Percentiles rank a stretch among this genome's conserved stretches.
phyloP scores from a whole-genome alignment of 2,888 invertebrate genomes.

The Agelastica alni region DNA sequence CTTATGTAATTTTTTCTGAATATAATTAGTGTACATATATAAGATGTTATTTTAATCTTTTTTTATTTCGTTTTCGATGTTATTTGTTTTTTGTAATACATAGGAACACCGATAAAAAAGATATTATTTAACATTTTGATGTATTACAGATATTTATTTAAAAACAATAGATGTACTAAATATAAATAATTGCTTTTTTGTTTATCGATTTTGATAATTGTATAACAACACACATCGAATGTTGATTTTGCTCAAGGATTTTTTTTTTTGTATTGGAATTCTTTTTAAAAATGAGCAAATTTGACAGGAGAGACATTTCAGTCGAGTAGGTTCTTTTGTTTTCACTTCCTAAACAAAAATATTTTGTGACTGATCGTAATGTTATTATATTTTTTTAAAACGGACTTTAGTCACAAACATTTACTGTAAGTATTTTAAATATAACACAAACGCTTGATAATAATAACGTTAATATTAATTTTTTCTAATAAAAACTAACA shows the following conservation, averaged over 20 bases:
- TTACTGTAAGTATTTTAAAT: too few species aligned
- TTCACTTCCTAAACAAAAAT: too few species aligned
- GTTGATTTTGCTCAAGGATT: constrained; percentile 8
- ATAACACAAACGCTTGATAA: too few species aligned
- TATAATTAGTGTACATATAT: constrained; percentile 36
- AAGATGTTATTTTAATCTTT: constrained; percentile 38
- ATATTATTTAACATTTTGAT: constrained; percentile 26
- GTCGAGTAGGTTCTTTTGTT: constrained; percentile 1
- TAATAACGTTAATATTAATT: too few species aligned
- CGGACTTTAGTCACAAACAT: too few species aligned
- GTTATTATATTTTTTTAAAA: too few species aligned
- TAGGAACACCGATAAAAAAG: constrained; percentile 38
- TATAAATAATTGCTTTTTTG: not conserved
- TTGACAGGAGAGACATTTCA: constrained; percentile 2
- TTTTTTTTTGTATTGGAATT: not conserved
- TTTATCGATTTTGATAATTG: not conserved
- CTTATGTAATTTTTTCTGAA: constrained; percentile 30
- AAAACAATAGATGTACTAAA: not conserved
- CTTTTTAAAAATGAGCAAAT: constrained; percentile 2
- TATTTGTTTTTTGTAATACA: constrained; percentile 42
- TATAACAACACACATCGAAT: not conserved
- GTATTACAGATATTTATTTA: constrained; percentile 37
- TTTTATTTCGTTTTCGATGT: constrained; percentile 34
- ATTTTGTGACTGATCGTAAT: too few species aligned
- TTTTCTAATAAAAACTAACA: too few species aligned